phyloP scores from a whole-genome alignment of 2,888 invertebrate genomes.

The Parasteatoda lunata region DNA sequence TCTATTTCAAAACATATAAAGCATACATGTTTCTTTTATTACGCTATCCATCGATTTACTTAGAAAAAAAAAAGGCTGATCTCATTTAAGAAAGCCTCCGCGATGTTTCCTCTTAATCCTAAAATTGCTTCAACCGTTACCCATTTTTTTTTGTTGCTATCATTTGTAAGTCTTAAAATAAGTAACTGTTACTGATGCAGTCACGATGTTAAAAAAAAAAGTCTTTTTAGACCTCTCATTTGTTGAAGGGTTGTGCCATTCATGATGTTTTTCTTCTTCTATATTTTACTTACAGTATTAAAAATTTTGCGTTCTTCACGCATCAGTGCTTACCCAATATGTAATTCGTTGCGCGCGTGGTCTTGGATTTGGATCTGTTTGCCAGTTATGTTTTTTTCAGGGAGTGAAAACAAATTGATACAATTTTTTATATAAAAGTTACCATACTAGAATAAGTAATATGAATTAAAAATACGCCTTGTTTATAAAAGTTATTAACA shows the following conservation, averaged over 20 bases:
- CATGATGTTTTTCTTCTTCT: slow-evolving; percentile 12
- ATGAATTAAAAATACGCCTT: too few relatives aligned
- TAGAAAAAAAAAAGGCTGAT: too few relatives aligned
- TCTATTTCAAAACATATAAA: too few relatives aligned
- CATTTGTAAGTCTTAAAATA: slow-evolving; percentile 4
- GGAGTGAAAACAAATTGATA: neutral
- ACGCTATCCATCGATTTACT: too few relatives aligned
- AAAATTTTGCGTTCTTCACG: slow-evolving; percentile 1
- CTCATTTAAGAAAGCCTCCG: too few relatives aligned
- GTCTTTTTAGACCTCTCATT: neutral
- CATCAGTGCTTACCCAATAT: slow-evolving; percentile 1
- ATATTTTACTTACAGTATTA: neutral
- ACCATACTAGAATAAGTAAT: too few relatives aligned
- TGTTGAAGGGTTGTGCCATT: slow-evolving; percentile 17
- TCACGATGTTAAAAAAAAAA: slow-evolving; percentile 16
- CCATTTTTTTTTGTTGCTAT: slow-evolving; percentile 2
- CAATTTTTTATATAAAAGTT: too few relatives aligned
- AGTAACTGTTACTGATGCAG: slow-evolving; percentile 17
- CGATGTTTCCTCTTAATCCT: slow-evolving; percentile 22
- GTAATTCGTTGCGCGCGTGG: neutral
- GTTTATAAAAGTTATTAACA: too few relatives aligned
- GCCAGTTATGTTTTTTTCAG: neutral
- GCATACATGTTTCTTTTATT: too few relatives aligned
- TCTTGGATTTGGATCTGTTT: neutral
- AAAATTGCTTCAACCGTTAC: slow-evolving; percentile 52